Evolutionary conservation across 2,113 vertebrate species (phyloP).

Genomic region (Scophthalmus maximus): DNA sequence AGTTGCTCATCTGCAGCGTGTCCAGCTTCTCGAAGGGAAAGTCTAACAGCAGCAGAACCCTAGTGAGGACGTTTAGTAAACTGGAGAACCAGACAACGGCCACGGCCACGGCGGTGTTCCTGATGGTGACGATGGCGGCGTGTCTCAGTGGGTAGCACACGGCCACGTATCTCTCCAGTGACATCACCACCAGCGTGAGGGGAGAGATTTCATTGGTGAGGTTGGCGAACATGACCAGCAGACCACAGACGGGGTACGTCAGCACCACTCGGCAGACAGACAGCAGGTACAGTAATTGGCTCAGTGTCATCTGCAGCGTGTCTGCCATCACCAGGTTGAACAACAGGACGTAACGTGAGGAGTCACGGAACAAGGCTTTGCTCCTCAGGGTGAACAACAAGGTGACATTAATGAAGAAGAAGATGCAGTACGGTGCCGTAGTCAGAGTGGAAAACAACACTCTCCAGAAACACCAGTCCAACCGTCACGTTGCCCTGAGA

Average conservation of each 20-base stretch:
- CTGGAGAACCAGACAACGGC: slow-evolving; percentile 55
- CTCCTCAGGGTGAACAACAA: slow-evolving; percentile 54
- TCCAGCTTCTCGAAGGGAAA: slow-evolving; percentile 8
- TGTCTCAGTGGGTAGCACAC: slow-evolving; percentile 76
- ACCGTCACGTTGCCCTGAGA: background rate
- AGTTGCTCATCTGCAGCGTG: slow-evolving; percentile 20
- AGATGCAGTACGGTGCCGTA: slow-evolving; percentile 22
- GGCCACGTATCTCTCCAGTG: slow-evolving; percentile 75
- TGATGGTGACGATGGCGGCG: slow-evolving; percentile 55
- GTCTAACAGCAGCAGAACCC: slow-evolving; percentile 27
- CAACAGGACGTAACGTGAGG: slow-evolving; percentile 64
- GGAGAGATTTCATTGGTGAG: slow-evolving; percentile 53
- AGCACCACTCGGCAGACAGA: background rate
- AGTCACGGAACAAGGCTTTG: slow-evolving; percentile 39
- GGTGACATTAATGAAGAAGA: slow-evolving; percentile 41
- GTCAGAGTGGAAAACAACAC: background rate
- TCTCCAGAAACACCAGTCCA: background rate
- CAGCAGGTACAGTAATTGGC: slow-evolving; percentile 42
- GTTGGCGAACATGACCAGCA: slow-evolving; percentile 7
- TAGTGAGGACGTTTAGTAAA: slow-evolving; percentile 27
- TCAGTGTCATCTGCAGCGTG: slow-evolving; percentile 35
- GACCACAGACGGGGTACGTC: slow-evolving; percentile 31
- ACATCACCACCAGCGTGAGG: slow-evolving; percentile 73
- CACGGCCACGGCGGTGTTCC: slow-evolving; percentile 56
- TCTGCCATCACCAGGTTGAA: slow-evolving; percentile 55